Evolutionary conservation across 2,888 invertebrate species (phyloP), one percentile per base, ranked within the genome.

Genomic region (Blastobasis adustella): DNA sequence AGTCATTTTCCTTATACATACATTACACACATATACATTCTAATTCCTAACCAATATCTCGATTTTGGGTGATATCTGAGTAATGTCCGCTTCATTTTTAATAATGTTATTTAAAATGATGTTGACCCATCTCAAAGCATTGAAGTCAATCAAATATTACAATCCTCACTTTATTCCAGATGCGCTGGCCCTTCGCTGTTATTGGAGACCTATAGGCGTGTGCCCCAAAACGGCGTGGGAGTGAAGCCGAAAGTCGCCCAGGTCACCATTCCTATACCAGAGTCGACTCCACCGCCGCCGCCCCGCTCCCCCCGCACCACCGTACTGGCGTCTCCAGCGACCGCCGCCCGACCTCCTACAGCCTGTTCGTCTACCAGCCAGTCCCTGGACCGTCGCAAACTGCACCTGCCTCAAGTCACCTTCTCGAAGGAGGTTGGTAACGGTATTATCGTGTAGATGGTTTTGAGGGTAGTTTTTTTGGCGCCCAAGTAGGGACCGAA

Each of bases 351-450:
- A 10, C 92, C 93, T 4, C 93, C 93, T 6, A 94, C 93, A 0
- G 93, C 92, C 38, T 93, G 93, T 69, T 94, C 94, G 10, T 90
- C 90, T 4, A 92, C 93, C 55, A 91, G 93, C 58, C 88, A 91
- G 62, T 87, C 87, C 1, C 71, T 89, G 23, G 91, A 92, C 69
- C 79, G 91, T 67, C 90, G 92, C 77, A 91, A 93, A 67, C 88
- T 94, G 36, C 91, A 94, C 66, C 84, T 94, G 66, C 94, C 94
- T 23, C 94, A 94, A 89, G 95, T 96, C 75, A 94, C 96, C 50
- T 96, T 96, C 86, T 95, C 93, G 74, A 93, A 94, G 79, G 96
- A 96, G 96, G 96, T 96, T 92, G 95, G 96, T 94, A 93, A 92
- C 67, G 95, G 95, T 57, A 94, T 96, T 67, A 92, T 96, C 69